phyloP scores from a whole-genome alignment of 2,797 vertebrate genomes.

The Phalanger gymnotis region DNA sequence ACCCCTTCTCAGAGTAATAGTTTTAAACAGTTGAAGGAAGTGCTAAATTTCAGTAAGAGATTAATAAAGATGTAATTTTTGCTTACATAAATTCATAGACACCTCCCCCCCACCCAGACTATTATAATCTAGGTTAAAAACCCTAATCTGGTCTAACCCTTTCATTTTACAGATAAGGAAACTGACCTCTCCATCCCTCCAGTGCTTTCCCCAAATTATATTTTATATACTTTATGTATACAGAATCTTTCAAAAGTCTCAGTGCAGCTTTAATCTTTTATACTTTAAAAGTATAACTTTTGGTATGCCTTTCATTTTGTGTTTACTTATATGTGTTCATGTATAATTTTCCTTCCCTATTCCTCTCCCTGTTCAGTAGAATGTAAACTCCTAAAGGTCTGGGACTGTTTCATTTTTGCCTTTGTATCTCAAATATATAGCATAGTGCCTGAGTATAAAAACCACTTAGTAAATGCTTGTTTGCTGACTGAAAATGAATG shows the following conservation, averaged over 20 bases:
- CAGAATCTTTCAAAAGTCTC: background rate
- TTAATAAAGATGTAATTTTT: background rate
- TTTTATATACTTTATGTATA: background rate
- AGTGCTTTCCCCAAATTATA: background rate
- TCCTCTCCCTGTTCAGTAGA: background rate
- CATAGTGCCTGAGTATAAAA: background rate
- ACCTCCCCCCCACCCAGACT: too few relatives aligned
- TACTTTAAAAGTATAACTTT: background rate
- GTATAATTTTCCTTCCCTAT: background rate
- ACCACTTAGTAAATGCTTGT: background rate
- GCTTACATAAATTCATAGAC: background rate
- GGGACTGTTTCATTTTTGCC: background rate
- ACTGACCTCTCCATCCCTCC: background rate
- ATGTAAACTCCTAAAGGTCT: background rate
- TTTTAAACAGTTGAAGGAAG: background rate
- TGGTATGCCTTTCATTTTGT: background rate
- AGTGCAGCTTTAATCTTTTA: background rate
- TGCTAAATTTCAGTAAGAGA: background rate
- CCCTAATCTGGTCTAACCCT: background rate
- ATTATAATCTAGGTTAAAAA: background rate
- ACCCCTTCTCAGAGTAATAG: background rate
- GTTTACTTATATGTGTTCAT: background rate
- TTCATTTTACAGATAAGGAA: background rate
- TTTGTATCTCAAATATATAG: background rate
- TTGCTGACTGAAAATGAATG: background rate